Percentiles rank a stretch among this genome's conserved stretches.
phyloP scores from a whole-genome alignment of 2,113 vertebrate species.

The Strigops habroptila region DNA sequence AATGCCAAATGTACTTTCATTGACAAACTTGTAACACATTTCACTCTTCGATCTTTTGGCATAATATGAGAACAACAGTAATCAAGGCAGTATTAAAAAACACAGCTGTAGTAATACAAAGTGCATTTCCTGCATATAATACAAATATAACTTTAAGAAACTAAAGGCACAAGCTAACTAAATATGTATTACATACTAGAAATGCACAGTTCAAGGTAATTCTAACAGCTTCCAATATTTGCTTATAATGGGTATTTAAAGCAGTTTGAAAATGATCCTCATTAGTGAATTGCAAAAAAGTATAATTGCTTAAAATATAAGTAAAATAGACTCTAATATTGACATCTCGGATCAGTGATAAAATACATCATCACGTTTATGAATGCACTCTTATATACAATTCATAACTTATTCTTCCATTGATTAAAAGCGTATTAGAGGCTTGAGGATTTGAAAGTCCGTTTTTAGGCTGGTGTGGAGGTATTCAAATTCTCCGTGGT shows the following conservation, averaged over 20 bases:
- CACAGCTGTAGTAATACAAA: conserved; percentile 75
- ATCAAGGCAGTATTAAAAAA: conserved; percentile 79
- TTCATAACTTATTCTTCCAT: conserved; percentile 67
- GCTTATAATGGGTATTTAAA: conserved; percentile 75
- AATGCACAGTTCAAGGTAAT: conserved; percentile 78
- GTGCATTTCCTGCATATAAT: conserved; percentile 81
- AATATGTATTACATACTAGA: conserved; percentile 81
- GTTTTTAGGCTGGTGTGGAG: conserved; percentile 77
- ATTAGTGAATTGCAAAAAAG: conserved; percentile 71
- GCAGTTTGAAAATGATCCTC: conserved; percentile 71
- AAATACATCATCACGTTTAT: conserved; percentile 74
- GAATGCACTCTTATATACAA: conserved; percentile 75
- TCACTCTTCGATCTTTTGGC: conserved; percentile 67
- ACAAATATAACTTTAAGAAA: conserved; percentile 78
- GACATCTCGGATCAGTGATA: conserved; percentile 75
- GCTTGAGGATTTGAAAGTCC: conserved; percentile 68
- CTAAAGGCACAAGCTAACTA: conserved; percentile 81
- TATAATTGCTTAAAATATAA: conserved; percentile 75
- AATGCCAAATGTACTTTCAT: conserved; percentile 27
- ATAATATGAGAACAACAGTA: conserved; percentile 69
- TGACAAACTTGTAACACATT: conserved; percentile 44
- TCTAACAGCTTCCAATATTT: conserved; percentile 70
- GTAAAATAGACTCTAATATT: conserved; percentile 75
- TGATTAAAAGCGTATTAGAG: conserved; percentile 72
- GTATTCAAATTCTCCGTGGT: conserved; percentile 73